Base-by-base conservation (phyloP, 1,140 invertebrate genomes). In the Tigriopus japonicus region DNA sequence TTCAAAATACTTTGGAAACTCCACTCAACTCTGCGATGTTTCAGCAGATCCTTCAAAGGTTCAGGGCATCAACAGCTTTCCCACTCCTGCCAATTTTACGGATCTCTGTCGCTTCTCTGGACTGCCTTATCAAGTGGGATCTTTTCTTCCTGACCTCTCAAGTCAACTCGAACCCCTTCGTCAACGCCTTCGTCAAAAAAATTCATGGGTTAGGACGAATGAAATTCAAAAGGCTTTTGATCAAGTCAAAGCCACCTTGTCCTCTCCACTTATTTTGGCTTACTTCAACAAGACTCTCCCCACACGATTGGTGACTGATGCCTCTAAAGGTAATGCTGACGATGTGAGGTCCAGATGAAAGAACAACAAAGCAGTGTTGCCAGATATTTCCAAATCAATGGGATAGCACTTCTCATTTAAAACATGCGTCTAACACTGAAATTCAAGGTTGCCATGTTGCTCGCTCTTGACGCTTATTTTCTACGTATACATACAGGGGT, bases 101-200 rank as follows among this genome's bases (percentile, higher is more conserved):
- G 52, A 64, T n/a, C 62, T 64, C 43, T 24, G 40, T n/a, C 5
- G n/a, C 7, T 54, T 54, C 21, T 55, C 52, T 28, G 62, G 62
- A 21, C n/a, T 63, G 23, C 21, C 35, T 21, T 9, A 64, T 24
- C 62, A 63, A 60, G n/a, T 64, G 9, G 52, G 43, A 12, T 42
- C 23, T 1, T 64, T 64, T 60, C 24, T 23, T 3, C 35, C 54
- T 15, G 10, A 53, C 9, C 21, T 63, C 19, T 52, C 61, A 1
- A 10, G n/a, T 1, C 15, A 28, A 6, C 35, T 63, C 0, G 40
- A 17, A 15, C 63, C 49, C 5, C 40, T 60, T 1, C 49, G 54
- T 17, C 28, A 12, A 15, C 17, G 59, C 12, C 17, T 60, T 2
- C 19, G 52, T 55, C 12, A 1, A 12, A 60, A 59, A 24, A 52